Evolutionary conservation across 2,797 vertebrate genomes (phyloP).

Genomic region (Distichodus sexfasciatus): DNA sequence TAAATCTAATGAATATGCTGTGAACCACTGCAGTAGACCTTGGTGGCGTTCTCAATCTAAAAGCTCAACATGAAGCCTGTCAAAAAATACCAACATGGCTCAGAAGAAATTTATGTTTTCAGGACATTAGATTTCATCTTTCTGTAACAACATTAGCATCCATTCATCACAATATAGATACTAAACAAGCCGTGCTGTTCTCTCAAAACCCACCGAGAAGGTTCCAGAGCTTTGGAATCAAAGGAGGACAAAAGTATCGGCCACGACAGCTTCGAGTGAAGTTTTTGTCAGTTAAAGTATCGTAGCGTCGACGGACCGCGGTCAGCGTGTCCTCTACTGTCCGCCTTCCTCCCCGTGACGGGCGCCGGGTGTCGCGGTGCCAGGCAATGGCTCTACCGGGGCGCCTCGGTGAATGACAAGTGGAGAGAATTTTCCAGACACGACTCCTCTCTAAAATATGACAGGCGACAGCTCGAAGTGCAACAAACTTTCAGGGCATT

Average conservation of each 20-base stretch:
- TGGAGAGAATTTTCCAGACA: neutral
- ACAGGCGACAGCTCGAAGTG: constrained; percentile 1
- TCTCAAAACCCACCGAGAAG: neutral
- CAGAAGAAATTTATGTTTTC: too few relatives aligned
- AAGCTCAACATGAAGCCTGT: too few relatives aligned
- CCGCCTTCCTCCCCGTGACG: neutral
- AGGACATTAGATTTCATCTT: too few relatives aligned
- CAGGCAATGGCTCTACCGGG: neutral
- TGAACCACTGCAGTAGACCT: too few relatives aligned
- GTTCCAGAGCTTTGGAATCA: neutral
- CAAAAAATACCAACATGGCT: too few relatives aligned
- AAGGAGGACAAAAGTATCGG: neutral
- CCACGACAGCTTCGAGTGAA: neutral
- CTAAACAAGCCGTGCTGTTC: neutral
- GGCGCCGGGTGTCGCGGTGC: too few relatives aligned
- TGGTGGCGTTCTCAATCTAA: too few relatives aligned
- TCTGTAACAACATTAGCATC: too few relatives aligned
- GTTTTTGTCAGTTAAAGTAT: neutral
- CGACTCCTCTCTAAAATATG: neutral
- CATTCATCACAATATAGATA: neutral
- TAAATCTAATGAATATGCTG: too few relatives aligned
- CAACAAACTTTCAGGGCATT: neutral
- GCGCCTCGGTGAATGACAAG: neutral
- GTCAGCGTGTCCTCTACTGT: neutral
- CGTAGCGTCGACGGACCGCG: neutral